Percentiles rank a stretch among this genome's conserved stretches.
These are phyloP conservation scores for Florisuga fusca DNA, from an alignment of 2,797 vertebrate species.

Conservation along the genomic window DNA sequence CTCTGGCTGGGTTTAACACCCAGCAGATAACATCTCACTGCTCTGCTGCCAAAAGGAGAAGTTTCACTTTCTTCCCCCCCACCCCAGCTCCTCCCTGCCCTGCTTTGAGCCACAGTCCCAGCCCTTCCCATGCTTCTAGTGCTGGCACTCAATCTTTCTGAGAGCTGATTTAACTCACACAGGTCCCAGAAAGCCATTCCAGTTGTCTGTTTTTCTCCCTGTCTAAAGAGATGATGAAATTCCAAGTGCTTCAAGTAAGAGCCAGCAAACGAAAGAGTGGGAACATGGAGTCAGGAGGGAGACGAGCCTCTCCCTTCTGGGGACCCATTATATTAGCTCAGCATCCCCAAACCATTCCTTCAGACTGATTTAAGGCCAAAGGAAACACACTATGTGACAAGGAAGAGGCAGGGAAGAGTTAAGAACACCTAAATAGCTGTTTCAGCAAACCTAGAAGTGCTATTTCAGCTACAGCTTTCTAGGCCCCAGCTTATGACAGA, in stretches of 20 bases:
- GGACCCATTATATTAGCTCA: neutral
- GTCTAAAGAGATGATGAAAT: conserved; percentile 34
- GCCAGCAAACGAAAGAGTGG: neutral
- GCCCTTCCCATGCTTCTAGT: neutral
- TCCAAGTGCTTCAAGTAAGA: neutral
- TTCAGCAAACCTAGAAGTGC: neutral
- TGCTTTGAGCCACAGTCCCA: neutral
- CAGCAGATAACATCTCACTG: conserved; percentile 35
- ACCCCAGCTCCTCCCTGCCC: conserved; percentile 35
- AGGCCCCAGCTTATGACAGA: neutral
- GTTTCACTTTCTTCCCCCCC: conserved; percentile 11
- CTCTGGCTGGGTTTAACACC: neutral
- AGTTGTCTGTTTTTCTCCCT: neutral
- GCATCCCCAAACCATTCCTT: neutral
- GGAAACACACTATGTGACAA: accelerated
- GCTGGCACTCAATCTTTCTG: neutral
- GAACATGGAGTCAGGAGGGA: neutral
- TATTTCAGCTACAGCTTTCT: neutral
- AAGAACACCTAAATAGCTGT: neutral
- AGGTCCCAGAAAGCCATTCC: conserved; percentile 14
- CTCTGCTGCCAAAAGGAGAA: conserved; percentile 36
- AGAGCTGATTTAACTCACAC: neutral
- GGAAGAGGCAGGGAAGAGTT: neutral
- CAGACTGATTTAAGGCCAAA: neutral
- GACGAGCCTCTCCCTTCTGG: conserved; percentile 38